phyloP scores from a whole-genome alignment of 2,888 invertebrate genomes.

The Eulithis prunata region DNA sequence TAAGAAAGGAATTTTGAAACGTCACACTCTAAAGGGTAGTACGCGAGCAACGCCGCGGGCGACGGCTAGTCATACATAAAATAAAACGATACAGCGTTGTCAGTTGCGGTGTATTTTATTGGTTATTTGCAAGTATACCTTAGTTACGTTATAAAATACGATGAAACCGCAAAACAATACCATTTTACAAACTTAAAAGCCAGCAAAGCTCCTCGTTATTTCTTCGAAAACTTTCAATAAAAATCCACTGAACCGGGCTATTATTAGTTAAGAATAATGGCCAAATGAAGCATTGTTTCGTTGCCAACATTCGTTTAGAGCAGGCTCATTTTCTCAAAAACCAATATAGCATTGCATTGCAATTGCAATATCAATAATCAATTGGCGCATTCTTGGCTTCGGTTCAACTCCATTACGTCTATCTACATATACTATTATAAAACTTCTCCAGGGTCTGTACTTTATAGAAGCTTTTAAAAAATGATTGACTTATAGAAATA shows the following conservation, averaged over 20 bases:
- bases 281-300: conserved; percentile 44
- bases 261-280: conserved; percentile 45
- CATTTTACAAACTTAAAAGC: conserved; percentile 34
- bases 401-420: conserved; percentile 78
- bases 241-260: conserved; percentile 37
- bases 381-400: conserved; percentile 81
- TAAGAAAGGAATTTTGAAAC: no score
- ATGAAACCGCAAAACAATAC: conserved; percentile 26
- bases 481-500: conserved; percentile 3
- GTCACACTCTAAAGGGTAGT: no score
- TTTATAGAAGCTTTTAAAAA: conserved; percentile 12
- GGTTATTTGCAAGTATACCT: no score
- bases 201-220: conserved; percentile 34
- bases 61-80: no score
- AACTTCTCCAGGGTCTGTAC: conserved; percentile 29
- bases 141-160: conserved; percentile 6
- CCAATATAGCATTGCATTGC: conserved; percentile 64
- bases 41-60: no score
- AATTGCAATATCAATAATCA: conserved; percentile 82
- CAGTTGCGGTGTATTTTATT: no score
- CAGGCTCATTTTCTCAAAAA: conserved; percentile 68
- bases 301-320: conserved; percentile 57
- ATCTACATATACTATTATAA: conserved; percentile 35
- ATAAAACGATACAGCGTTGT: no score
- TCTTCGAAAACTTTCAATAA: conserved; percentile 39